These are phyloP conservation scores for Stenoptilia bipunctidactyla DNA, from an alignment of 2,888 invertebrate genomes.

Conservation along the genomic window DNA sequence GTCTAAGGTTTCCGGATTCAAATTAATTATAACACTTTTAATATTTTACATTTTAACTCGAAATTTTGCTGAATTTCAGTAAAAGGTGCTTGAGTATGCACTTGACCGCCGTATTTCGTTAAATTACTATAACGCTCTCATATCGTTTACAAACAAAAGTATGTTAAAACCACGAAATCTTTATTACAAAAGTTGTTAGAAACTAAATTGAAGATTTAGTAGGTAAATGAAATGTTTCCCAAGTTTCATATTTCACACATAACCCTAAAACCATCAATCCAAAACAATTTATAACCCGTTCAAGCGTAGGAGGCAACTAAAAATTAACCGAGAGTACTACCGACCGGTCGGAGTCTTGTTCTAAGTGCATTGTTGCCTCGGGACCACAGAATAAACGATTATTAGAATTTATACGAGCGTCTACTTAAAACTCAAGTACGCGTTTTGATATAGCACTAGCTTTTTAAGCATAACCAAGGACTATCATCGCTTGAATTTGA, in stretches of 20 bases:
- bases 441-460: constrained; percentile 37
- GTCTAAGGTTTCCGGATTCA: too few species aligned
- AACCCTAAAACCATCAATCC: constrained; percentile 28
- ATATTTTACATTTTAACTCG: too few species aligned
- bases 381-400: constrained; percentile 50
- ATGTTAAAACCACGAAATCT: too few species aligned
- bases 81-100: too few species aligned
- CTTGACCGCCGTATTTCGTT: too few species aligned
- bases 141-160: too few species aligned
- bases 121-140: too few species aligned
- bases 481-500: constrained; percentile 54
- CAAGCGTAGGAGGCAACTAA: constrained; percentile 59
- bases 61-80: too few species aligned
- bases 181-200: too few species aligned
- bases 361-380: constrained; percentile 55
- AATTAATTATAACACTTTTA: too few species aligned
- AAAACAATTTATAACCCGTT: constrained; percentile 44
- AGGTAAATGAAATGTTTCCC: too few species aligned
- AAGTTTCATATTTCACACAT: constrained; percentile 10
- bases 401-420: constrained; percentile 57
- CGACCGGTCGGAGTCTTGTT: constrained; percentile 34
- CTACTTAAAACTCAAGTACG: constrained; percentile 23
- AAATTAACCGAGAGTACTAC: constrained; percentile 51
- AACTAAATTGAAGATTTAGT: too few species aligned
- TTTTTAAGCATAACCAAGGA: constrained; percentile 46